These are phyloP conservation scores for Ceratosolen fusciceps DNA, from an alignment of 1,140 invertebrate species.

Conservation along the genomic window DNA sequence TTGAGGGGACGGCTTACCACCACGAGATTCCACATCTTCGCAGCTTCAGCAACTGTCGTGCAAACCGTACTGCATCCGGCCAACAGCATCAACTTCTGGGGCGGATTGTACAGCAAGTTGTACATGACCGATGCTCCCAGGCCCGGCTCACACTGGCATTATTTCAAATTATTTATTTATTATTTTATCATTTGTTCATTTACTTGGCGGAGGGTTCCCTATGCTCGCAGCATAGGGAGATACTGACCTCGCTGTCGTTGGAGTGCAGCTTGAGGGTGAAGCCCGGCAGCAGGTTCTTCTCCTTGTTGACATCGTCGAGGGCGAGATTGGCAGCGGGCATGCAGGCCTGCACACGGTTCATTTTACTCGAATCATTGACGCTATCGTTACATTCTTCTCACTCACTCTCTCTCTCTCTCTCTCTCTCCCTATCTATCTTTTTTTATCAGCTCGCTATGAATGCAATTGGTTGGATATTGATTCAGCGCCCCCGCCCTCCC, in stretches of 20 bases:
- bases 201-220: no score
- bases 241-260: slow-evolving; percentile 95
- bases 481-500: no score
- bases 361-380: background rate
- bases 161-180: slow-evolving; percentile 4
- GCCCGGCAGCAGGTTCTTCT: slow-evolving; percentile 90
- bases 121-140: slow-evolving; percentile 98
- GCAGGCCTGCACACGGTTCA: slow-evolving; percentile 77
- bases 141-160: slow-evolving; percentile 93
- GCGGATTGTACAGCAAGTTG: slow-evolving; percentile 96
- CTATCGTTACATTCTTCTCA: no score
- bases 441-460: no score
- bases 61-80: slow-evolving; percentile 99
- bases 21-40: slow-evolving; percentile 99
- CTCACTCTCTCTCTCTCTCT: no score
- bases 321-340: slow-evolving; percentile 96
- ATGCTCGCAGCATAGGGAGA: no score
- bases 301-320: slow-evolving; percentile 94
- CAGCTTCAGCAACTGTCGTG: slow-evolving; percentile 98
- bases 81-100: slow-evolving; percentile 95
- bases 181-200: background rate
- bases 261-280: slow-evolving; percentile 93
- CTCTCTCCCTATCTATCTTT: no score
- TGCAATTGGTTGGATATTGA: no score
- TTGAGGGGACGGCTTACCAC: no score